Evolutionary conservation across 2,797 vertebrate species (phyloP).

Genomic region (Muscicapa comitata): DNA sequence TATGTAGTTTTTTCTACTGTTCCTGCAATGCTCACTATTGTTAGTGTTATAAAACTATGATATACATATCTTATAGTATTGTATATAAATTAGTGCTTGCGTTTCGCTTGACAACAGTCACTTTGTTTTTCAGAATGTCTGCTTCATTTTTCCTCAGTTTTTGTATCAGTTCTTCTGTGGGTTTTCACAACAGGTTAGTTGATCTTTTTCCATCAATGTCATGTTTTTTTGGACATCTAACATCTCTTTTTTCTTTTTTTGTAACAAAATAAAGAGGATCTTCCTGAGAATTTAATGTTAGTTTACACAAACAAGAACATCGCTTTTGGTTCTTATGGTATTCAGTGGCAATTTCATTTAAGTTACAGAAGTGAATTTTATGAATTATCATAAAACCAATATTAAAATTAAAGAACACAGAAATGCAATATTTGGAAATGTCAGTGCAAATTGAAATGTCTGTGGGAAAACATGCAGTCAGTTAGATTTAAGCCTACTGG

Average conservation of each 20-base stretch:
- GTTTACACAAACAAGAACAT: background rate
- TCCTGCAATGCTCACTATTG: background rate
- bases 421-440: background rate
- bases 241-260: background rate
- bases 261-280: background rate
- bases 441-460: background rate
- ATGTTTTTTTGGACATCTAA: background rate
- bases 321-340: background rate
- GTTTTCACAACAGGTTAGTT: slow-evolving; percentile 94
- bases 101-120: background rate
- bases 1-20: background rate
- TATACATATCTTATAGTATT: background rate
- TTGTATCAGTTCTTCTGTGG: slow-evolving; percentile 99
- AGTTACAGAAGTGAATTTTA: background rate
- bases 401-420: background rate
- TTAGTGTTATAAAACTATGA: background rate
- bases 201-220: background rate
- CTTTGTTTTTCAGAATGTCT: slow-evolving; percentile 89
- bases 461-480: background rate
- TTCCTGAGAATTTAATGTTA: background rate
- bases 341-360: background rate
- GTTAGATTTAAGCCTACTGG: background rate
- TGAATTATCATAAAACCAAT: background rate
- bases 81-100: background rate
- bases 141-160: slow-evolving; percentile 86